Percentiles rank a stretch among this genome's conserved stretches.
These are phyloP conservation scores for Drosophila buzzatii DNA, from an alignment of 2,888 invertebrate species.

Conservation along the genomic window DNA sequence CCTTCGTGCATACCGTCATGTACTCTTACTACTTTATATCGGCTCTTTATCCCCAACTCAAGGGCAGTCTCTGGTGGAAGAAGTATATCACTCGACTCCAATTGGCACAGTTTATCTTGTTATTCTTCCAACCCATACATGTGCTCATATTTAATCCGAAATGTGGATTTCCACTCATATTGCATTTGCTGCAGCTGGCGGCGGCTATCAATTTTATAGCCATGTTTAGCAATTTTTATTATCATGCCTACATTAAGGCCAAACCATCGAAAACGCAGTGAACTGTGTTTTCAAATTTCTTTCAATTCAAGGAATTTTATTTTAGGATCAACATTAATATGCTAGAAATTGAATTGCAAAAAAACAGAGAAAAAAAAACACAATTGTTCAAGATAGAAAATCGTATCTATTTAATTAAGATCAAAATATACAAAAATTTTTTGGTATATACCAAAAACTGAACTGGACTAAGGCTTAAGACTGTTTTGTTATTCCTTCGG, in stretches of 20 bases:
- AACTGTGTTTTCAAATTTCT: not conserved
- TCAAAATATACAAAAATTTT: not conserved
- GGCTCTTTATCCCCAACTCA: slow-evolving; percentile 85
- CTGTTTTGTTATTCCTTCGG: too few species aligned
- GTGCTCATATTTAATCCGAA: slow-evolving; percentile 84
- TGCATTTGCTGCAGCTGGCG: slow-evolving; percentile 86
- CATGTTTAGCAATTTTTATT: slow-evolving; percentile 87
- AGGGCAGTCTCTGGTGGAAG: slow-evolving; percentile 86
- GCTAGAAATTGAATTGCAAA: not conserved
- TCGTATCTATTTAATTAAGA: not conserved
- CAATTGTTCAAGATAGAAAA: not conserved
- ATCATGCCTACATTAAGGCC: slow-evolving; percentile 53
- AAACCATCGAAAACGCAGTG: slow-evolving; percentile 10
- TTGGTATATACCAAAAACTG: too few species aligned
- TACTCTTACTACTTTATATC: slow-evolving; percentile 86
- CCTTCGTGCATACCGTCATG: slow-evolving; percentile 86
- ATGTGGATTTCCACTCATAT: slow-evolving; percentile 86
- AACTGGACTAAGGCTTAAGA: too few species aligned
- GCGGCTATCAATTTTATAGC: slow-evolving; percentile 86
- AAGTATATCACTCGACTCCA: slow-evolving; percentile 86
- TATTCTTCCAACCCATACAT: slow-evolving; percentile 87
- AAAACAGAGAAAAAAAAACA: not conserved
- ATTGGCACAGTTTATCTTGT: slow-evolving; percentile 88
- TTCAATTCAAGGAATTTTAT: not conserved
- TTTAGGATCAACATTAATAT: not conserved